These are phyloP conservation scores for Drosophila sulfurigaster DNA, from an alignment of 1,140 invertebrate genomes.

Conservation along the genomic window DNA sequence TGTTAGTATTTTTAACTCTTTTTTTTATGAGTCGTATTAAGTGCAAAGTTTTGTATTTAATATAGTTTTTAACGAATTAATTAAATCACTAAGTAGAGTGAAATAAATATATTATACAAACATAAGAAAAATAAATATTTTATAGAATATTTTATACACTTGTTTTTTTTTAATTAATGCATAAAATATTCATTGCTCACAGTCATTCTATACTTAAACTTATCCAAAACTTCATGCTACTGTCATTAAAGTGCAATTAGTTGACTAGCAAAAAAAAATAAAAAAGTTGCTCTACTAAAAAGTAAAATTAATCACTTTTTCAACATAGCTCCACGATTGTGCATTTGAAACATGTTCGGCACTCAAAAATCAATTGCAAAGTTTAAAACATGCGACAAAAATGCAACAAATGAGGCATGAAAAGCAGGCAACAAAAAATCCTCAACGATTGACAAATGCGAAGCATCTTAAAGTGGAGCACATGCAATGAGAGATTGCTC, in stretches of 20 bases:
- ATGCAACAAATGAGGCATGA: conserved; percentile 36
- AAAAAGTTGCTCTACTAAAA: conserved; percentile 21
- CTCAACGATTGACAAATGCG: conserved; percentile 69
- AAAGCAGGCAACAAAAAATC: conserved; percentile 14
- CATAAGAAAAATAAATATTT: not conserved
- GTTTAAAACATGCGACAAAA: conserved; percentile 46
- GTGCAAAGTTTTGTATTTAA: not conserved
- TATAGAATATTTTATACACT: not conserved
- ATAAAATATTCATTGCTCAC: not conserved
- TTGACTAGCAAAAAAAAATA: conserved; percentile 19
- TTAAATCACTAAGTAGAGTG: not conserved
- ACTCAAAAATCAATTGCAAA: conserved; percentile 51
- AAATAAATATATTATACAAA: not conserved
- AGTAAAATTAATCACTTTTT: conserved; percentile 58
- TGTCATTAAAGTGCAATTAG: conserved; percentile 54
- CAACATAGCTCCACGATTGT: conserved; percentile 61
- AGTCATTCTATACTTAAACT: not conserved
- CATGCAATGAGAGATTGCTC: conserved; percentile 52
- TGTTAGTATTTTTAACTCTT: not conserved
- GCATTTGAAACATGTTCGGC: conserved; percentile 68
- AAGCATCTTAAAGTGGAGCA: conserved; percentile 72
- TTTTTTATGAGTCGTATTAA: conserved; percentile 5
- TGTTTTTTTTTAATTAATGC: not conserved
- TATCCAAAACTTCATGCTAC: conserved; percentile 25
- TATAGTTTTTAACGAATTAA: not conserved